Conservation (phyloP, 2,113 vertebrate genomes). For the Rhynchomys soricoides region DNA sequence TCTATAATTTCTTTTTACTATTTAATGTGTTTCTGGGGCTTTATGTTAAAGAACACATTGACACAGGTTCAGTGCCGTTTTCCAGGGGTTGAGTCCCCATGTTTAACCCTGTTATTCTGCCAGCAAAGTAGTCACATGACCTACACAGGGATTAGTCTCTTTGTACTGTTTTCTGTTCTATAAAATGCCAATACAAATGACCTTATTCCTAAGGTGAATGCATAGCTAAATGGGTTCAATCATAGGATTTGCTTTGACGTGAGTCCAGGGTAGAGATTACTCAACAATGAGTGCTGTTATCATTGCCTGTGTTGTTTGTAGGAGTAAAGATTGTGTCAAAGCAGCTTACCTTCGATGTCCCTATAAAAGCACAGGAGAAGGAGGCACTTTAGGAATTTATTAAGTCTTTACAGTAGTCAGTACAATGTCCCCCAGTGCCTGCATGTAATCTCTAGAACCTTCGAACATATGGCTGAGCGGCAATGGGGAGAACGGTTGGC, state of each 20-base stretch:
- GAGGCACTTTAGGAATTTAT: neutral
- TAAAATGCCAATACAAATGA: neutral
- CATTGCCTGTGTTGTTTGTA: neutral
- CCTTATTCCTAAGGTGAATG: neutral
- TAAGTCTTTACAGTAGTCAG: neutral
- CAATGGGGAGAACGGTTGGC: neutral
- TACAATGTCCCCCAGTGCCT: too few species aligned
- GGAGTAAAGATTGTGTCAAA: neutral
- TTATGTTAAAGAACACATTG: neutral
- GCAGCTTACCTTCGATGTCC: neutral
- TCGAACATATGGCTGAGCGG: neutral
- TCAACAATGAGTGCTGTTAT: neutral
- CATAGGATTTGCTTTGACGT: neutral
- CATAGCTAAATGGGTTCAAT: neutral
- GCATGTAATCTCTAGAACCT: neutral
- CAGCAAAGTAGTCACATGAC: neutral
- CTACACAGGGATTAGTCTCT: neutral
- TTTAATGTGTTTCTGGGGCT: neutral
- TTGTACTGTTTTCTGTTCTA: neutral
- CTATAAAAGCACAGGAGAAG: neutral
- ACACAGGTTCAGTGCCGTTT: neutral
- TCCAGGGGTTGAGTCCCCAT: too few species aligned
- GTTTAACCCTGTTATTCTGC: neutral
- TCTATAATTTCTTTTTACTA: neutral
- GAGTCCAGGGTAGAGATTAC: neutral